A percentile compares a stretch with the other conserved stretches of the same genome.
Conservation (phyloP, 2,888 invertebrate genomes). For the Acrobasis repandana region DNA sequence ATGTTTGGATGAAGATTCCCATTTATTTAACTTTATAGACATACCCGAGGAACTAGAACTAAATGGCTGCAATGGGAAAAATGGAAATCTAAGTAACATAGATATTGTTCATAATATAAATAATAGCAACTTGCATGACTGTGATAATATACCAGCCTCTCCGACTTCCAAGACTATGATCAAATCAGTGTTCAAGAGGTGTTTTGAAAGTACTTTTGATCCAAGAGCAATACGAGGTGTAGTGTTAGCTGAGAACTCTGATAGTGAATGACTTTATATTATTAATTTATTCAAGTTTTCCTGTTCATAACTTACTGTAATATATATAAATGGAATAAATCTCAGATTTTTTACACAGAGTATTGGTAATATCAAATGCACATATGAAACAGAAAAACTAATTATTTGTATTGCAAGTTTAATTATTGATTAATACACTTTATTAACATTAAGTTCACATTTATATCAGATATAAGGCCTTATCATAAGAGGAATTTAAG, state of each 20-base stretch:
- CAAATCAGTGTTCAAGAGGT: constrained; percentile 86
- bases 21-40: constrained; percentile 75
- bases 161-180: constrained; percentile 84
- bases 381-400: constrained; percentile 27
- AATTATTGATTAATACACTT: constrained; percentile 31
- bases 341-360: background rate
- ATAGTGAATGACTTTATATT: constrained; percentile 73
- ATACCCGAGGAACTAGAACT: constrained; percentile 55
- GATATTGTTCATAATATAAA: constrained; percentile 29
- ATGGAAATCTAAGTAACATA: constrained; percentile 31
- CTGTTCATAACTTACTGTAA: constrained; percentile 16
- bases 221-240: constrained; percentile 82
- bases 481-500: constrained; percentile 34
- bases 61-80: constrained; percentile 37
- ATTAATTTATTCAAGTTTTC: constrained; percentile 2
- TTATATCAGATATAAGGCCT: constrained; percentile 23
- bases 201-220: constrained; percentile 89
- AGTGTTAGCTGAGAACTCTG: constrained; percentile 88
- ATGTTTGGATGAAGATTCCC: constrained; percentile 74
- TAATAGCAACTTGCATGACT: constrained; percentile 49
- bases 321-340: constrained; percentile 17
- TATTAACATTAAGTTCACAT: constrained; percentile 25
- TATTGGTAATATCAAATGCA: constrained; percentile 8
- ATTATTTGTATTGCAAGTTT: constrained; percentile 30
- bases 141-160: constrained; percentile 82